Conservation (phyloP, 2,888 invertebrate genomes). For the Tetragnatha montana region DNA sequence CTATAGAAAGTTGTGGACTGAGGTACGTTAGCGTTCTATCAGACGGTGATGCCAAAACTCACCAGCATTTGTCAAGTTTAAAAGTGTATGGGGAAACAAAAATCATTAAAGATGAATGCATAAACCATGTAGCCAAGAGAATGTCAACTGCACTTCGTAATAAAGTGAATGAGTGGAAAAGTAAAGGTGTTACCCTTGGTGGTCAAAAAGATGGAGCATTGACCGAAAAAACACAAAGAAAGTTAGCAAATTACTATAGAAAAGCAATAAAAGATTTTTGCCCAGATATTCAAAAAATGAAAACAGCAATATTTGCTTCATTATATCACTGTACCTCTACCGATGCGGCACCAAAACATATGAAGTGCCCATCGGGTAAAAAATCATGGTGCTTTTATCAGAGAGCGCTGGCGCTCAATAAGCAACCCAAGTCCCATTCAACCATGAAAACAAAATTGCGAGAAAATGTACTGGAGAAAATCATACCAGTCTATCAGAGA, state of each 20-base stretch:
- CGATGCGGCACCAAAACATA: conserved; percentile 1
- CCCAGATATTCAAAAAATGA: not conserved
- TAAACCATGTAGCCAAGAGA: conserved; percentile 13
- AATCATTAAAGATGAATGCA: conserved; percentile 21
- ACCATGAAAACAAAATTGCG: not conserved
- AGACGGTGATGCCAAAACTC: conserved; percentile 20
- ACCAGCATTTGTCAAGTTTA: not conserved
- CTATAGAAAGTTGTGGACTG: not conserved
- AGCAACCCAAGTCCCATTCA: not conserved
- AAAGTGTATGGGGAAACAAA: not conserved
- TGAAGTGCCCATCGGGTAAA: not conserved
- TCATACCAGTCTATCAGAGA: not conserved
- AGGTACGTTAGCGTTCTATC: not conserved
- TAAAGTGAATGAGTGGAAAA: conserved; percentile 3
- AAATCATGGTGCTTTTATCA: conserved; percentile 31
- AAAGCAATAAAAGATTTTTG: conserved; percentile 2
- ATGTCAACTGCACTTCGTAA: not conserved
- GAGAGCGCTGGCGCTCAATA: not conserved
- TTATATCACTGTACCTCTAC: conserved; percentile 6
- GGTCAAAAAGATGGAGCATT: conserved; percentile 6
- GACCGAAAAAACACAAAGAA: conserved; percentile 1
- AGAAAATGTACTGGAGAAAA: not conserved
- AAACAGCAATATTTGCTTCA: conserved; percentile 10
- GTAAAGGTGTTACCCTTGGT: not conserved
- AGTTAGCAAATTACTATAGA: conserved; percentile 4